phyloP scores from a whole-genome alignment of 92 coral and sea anemone species.

The Metridium senile region DNA sequence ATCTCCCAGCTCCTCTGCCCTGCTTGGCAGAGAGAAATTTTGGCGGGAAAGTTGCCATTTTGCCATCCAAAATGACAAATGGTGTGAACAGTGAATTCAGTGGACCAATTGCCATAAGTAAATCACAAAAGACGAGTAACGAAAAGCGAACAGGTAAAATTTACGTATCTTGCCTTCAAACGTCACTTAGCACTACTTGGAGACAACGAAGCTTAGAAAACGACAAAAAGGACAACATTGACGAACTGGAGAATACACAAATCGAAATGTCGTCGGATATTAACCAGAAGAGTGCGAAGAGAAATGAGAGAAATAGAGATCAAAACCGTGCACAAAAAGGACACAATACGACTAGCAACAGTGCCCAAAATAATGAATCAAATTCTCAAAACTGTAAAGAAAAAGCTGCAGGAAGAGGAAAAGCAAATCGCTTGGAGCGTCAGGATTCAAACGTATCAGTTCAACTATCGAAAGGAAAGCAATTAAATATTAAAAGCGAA shows the following conservation, averaged over 20 bases:
- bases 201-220: conserved; percentile 38
- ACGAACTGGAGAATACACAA: background rate
- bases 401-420: conserved; percentile 1
- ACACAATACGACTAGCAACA: background rate
- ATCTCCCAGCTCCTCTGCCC: conserved; percentile 11
- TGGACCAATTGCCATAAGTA: conserved; percentile 14
- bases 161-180: conserved; percentile 59
- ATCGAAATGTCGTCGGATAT: background rate
- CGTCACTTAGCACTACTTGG: conserved; percentile 75
- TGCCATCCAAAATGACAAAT: conserved; percentile 20
- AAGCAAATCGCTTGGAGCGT: conserved; percentile 36
- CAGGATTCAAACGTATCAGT: conserved; percentile 30
- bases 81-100: conserved; percentile 17
- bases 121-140: conserved; percentile 6
- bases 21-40: conserved; percentile 26
- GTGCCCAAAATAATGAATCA: conserved; percentile 3
- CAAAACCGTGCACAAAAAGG: background rate
- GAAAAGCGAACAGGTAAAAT: conserved; percentile 15
- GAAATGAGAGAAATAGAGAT: background rate
- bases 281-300: background rate
- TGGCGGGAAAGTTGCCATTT: conserved; percentile 32
- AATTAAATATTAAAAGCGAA: conserved; percentile 19
- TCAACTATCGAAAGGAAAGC: conserved; percentile 20
- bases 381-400: conserved; percentile 1
- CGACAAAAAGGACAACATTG: conserved; percentile 17